These are phyloP conservation scores for Notodonta dromedarius DNA, from an alignment of 2,888 invertebrate genomes.

Conservation along the genomic window DNA sequence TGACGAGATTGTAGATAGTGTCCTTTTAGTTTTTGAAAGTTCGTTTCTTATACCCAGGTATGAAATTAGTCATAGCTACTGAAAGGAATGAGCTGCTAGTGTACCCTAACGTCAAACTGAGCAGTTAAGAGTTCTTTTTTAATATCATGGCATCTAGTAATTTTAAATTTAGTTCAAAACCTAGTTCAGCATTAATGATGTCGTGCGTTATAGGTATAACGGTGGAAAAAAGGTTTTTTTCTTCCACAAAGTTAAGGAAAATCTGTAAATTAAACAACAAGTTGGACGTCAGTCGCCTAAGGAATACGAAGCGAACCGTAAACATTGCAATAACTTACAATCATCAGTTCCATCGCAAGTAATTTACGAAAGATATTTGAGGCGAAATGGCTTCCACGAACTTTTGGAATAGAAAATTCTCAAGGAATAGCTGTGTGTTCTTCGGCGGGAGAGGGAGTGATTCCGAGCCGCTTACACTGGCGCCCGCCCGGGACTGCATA, in stretches of 20 bases:
- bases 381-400: conserved; percentile 61
- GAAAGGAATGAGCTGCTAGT: too few relatives aligned
- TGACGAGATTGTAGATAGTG: conserved; percentile 36
- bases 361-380: conserved; percentile 67
- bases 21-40: conserved; percentile 32
- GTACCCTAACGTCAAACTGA: too few relatives aligned
- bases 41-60: conserved; percentile 20
- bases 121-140: too few relatives aligned
- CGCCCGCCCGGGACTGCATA: conserved; percentile 76
- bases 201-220: too few relatives aligned
- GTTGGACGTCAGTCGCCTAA: conserved; percentile 14
- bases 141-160: too few relatives aligned
- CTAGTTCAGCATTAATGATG: too few relatives aligned
- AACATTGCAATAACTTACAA: conserved; percentile 55
- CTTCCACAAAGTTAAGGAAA: conserved; percentile 6
- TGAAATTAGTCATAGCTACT: conserved; percentile 24
- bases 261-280: not conserved
- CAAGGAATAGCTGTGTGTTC: conserved; percentile 66
- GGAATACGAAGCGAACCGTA: conserved; percentile 40
- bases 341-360: conserved; percentile 62
- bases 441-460: conserved; percentile 62
- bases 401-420: conserved; percentile 72
- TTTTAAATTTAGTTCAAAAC: too few relatives aligned
- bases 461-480: conserved; percentile 77
- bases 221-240: too few relatives aligned